phyloP scores from a whole-genome alignment of 2,888 invertebrate genomes.

The Drosophila neotestacea region DNA sequence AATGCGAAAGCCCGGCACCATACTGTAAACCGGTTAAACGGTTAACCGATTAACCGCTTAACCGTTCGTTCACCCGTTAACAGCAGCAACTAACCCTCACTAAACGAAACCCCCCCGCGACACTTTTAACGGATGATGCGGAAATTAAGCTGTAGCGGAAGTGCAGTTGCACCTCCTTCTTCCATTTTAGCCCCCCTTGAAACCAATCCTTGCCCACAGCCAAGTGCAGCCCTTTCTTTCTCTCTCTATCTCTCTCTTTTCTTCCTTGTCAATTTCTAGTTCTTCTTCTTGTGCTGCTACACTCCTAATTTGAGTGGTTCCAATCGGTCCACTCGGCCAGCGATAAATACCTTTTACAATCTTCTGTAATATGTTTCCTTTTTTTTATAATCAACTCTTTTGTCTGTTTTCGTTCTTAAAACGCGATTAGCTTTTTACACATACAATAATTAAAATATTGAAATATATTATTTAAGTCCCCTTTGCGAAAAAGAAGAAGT shows the following conservation, averaged over 20 bases:
- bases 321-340: constrained; percentile 28
- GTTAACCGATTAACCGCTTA: constrained; percentile 19
- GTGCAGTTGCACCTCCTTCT: constrained; percentile 16
- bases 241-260: neutral
- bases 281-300: constrained; percentile 25
- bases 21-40: constrained; percentile 61
- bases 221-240: constrained; percentile 27
- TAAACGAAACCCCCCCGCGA: neutral
- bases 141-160: constrained; percentile 42
- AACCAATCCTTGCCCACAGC: constrained; percentile 40
- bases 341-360: constrained; percentile 45
- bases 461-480: constrained; percentile 68
- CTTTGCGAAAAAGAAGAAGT: constrained; percentile 29
- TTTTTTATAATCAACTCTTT: constrained; percentile 15
- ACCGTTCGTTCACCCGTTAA: constrained; percentile 24
- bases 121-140: constrained; percentile 21
- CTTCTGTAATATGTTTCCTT: constrained; percentile 34
- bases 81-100: constrained; percentile 19
- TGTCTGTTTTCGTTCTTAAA: constrained; percentile 38
- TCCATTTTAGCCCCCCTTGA: neutral
- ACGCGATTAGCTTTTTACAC: constrained; percentile 75
- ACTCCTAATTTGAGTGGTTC: constrained; percentile 41
- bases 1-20: constrained; percentile 87
- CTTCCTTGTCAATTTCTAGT: neutral
- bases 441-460: constrained; percentile 71